phyloP scores from a whole-genome alignment of 2,113 vertebrate species.

The Origma solitaria region DNA sequence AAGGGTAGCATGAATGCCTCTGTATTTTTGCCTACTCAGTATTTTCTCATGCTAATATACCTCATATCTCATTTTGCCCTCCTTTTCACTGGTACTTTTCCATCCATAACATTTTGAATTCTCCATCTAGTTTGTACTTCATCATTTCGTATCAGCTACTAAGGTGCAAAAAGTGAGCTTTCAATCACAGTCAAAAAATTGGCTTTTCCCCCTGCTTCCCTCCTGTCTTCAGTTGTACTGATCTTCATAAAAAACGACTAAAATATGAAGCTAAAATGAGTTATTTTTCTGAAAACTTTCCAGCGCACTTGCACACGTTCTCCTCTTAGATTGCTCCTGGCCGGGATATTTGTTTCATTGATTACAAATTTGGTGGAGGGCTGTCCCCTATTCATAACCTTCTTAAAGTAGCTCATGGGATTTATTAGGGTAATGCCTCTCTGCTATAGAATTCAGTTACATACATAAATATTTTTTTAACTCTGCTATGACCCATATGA shows the following conservation, averaged over 20 bases:
- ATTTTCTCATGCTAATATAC: not conserved
- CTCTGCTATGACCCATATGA: not conserved
- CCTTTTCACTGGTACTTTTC: not conserved
- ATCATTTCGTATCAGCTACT: not conserved
- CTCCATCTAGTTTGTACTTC: not conserved
- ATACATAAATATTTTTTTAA: slow-evolving; percentile 23
- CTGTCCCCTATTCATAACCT: not conserved
- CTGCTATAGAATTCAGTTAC: not conserved
- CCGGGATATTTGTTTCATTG: not conserved
- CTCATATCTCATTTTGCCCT: not conserved
- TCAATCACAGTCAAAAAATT: not conserved
- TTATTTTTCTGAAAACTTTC: not conserved
- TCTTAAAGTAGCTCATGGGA: not conserved
- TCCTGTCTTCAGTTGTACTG: not conserved
- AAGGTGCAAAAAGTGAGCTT: not conserved
- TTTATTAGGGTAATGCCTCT: not conserved
- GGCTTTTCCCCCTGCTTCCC: not conserved
- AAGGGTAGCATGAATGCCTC: not conserved
- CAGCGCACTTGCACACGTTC: not conserved
- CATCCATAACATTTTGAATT: not conserved
- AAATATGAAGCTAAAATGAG: not conserved
- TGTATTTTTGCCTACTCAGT: not conserved
- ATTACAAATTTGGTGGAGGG: not conserved
- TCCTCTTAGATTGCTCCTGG: not conserved
- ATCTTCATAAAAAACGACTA: not conserved